Evolutionary conservation across 2,797 vertebrate species (phyloP).

Genomic region (Distichodus sexfasciatus): DNA sequence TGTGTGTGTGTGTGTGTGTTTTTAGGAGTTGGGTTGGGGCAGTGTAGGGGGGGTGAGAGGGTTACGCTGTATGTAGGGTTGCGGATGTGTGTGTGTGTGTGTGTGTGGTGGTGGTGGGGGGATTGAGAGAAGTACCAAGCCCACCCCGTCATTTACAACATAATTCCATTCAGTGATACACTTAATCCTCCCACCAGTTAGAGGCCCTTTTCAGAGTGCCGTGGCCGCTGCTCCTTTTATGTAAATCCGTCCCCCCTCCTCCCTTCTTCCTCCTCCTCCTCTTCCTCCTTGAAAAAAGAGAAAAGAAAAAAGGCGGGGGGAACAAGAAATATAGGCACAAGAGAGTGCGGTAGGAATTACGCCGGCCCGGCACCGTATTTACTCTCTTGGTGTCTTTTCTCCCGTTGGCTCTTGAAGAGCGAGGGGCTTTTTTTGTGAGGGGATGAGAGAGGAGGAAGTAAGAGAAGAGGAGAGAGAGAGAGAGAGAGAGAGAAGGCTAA

Average conservation of each 20-base stretch:
- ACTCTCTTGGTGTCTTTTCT: constrained; percentile 59
- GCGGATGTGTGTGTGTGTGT: constrained; percentile 7
- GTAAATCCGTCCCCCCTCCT: constrained; percentile 81
- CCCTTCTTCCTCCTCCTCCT: no score
- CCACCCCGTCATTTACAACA: constrained; percentile 97
- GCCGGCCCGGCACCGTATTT: constrained; percentile 90
- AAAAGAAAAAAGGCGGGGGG: no score
- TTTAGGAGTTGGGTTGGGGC: no score
- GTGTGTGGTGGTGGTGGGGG: constrained; percentile 17
- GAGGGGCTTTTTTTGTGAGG: constrained; percentile 53
- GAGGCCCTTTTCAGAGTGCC: constrained; percentile 82
- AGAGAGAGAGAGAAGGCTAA: constrained; percentile 44
- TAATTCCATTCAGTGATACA: constrained; percentile 99
- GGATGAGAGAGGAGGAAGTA: constrained; percentile 29
- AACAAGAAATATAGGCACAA: constrained; percentile 65
- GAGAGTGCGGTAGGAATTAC: constrained; percentile 84
- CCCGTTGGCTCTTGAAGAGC: constrained; percentile 52
- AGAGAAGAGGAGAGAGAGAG: constrained; percentile 1
- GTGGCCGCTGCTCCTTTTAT: constrained; percentile 94
- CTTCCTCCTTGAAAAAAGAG: constrained; percentile 45
- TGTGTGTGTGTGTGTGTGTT: constrained; percentile 23
- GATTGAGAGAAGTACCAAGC: constrained; percentile 48
- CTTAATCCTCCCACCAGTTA: constrained; percentile 99
- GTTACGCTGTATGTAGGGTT: background rate
- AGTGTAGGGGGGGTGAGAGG: constrained; percentile 35